Conservation (phyloP, 2,113 vertebrate genomes). For the Gnathonemus echidnorhynchus region DNA sequence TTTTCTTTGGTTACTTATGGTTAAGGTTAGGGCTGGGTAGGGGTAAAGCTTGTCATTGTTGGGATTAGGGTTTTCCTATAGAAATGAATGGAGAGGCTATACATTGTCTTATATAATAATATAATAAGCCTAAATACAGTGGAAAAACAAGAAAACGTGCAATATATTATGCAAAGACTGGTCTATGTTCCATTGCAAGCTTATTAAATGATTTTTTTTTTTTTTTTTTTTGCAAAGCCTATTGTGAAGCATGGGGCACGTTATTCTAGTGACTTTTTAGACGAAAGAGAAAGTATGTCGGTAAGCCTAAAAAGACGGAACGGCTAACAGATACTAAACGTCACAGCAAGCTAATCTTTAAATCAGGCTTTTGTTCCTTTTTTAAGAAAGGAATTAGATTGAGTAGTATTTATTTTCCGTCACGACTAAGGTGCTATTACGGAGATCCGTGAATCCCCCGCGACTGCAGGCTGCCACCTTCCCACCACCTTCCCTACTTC, state of each 20-base stretch:
- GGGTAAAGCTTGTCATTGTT: too few relatives aligned
- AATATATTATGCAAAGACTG: background rate
- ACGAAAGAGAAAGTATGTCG: background rate
- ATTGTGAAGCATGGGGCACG: background rate
- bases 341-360: background rate
- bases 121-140: too few relatives aligned
- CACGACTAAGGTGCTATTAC: background rate
- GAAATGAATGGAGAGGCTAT: too few relatives aligned
- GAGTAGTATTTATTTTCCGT: background rate
- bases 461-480: background rate
- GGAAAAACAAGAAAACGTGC: background rate
- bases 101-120: too few relatives aligned
- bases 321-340: background rate
- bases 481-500: background rate
- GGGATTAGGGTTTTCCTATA: too few relatives aligned
- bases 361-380: background rate
- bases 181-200: background rate
- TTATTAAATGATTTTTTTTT: background rate
- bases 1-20: too few relatives aligned
- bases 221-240: background rate
- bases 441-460: background rate
- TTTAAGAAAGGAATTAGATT: background rate
- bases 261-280: background rate
- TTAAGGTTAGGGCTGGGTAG: too few relatives aligned
- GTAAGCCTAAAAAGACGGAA: background rate